phyloP scores from a whole-genome alignment of 2,113 vertebrate genomes.

The Petaurus breviceps region DNA sequence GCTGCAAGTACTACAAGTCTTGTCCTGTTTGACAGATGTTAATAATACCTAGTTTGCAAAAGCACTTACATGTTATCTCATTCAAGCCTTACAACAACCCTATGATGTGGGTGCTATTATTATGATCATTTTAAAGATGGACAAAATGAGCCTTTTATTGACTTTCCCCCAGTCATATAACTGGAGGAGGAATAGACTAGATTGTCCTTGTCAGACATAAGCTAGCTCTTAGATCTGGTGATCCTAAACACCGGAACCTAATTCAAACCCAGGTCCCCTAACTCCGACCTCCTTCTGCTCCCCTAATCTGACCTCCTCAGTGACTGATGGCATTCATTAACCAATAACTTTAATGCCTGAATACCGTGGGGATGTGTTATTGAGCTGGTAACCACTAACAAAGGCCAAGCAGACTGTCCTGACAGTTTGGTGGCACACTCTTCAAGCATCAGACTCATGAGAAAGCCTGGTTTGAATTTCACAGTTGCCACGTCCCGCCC shows the following conservation, averaged over 20 bases:
- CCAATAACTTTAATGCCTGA: rapidly evolving
- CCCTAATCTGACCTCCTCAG: rapidly evolving
- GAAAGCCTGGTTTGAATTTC: background rate
- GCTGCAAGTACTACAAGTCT: background rate
- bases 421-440: background rate
- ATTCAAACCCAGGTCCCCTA: background rate
- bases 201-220: background rate
- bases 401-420: background rate
- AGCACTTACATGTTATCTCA: background rate
- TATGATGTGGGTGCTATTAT: background rate
- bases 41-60: background rate
- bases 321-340: background rate
- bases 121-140: background rate
- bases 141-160: background rate
- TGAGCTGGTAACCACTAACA: background rate
- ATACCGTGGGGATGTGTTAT: background rate
- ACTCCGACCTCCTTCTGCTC: background rate
- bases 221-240: background rate
- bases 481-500: background rate
- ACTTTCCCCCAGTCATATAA: background rate
- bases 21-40: background rate
- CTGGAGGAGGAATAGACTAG: background rate
- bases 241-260: background rate
- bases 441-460: background rate
- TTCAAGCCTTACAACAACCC: background rate